These are phyloP conservation scores for Talpa occidentalis DNA, from an alignment of 2,113 vertebrate species.

Conservation along the genomic window DNA sequence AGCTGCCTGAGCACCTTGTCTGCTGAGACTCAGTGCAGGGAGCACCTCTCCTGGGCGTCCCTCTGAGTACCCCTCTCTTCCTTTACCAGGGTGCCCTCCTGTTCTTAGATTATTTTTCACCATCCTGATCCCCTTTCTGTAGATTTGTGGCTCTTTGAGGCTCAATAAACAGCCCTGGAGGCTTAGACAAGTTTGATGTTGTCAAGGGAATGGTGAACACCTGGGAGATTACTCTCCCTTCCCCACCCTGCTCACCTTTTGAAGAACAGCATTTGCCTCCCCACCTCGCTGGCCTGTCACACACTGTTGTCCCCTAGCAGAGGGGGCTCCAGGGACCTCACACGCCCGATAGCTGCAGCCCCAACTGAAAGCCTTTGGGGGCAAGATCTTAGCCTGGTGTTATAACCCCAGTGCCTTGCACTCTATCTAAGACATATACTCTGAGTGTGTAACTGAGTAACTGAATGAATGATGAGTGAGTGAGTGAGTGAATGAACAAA, in stretches of 20 bases:
- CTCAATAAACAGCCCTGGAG: too few relatives aligned
- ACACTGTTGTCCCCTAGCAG: not conserved
- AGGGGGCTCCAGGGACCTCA: not conserved
- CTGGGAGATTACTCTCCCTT: not conserved
- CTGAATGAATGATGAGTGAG: accelerated
- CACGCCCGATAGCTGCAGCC: accelerated
- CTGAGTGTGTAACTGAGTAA: not conserved
- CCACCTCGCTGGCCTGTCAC: accelerated
- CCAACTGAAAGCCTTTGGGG: not conserved
- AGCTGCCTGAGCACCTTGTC: not conserved
- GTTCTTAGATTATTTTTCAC: not conserved
- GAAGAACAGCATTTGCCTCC: too few relatives aligned
- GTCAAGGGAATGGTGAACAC: not conserved
- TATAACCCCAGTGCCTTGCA: not conserved
- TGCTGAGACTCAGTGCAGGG: not conserved
- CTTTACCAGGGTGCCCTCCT: not conserved
- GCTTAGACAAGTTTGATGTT: not conserved
- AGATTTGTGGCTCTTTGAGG: not conserved
- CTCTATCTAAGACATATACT: not conserved
- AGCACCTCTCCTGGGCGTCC: too few relatives aligned
- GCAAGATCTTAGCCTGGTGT: not conserved
- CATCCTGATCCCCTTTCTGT: not conserved
- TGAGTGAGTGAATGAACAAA: not conserved
- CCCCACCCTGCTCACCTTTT: too few relatives aligned
- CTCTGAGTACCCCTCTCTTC: not conserved